A percentile compares a stretch with the other conserved stretches of the same genome.
Conservation (phyloP, 2,888 invertebrate genomes). For the Cynaeus angustus region DNA sequence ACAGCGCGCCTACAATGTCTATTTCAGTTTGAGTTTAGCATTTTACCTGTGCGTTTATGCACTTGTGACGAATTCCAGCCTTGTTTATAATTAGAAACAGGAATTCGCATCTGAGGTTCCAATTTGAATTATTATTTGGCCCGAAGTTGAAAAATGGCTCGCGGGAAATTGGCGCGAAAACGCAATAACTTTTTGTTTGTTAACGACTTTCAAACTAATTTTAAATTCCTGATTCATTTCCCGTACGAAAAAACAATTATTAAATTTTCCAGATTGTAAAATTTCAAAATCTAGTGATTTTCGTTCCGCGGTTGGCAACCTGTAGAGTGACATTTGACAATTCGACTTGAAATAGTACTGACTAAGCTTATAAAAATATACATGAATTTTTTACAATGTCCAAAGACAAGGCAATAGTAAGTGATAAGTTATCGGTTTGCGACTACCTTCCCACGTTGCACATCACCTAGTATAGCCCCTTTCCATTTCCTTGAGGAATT, state of each 20-base stretch:
- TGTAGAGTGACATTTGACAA: constrained; percentile 52
- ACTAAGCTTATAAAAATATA: constrained; percentile 60
- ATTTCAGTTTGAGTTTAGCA: constrained; percentile 54
- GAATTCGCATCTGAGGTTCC: constrained; percentile 33
- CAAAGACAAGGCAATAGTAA: constrained; percentile 63
- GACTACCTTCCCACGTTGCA: background rate
- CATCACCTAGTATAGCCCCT: background rate
- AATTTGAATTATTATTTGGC: constrained; percentile 30
- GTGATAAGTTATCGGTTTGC: constrained; percentile 21
- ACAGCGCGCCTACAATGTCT: constrained; percentile 55
- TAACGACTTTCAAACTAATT: constrained; percentile 1
- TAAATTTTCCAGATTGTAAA: constrained; percentile 9
- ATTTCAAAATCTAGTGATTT: constrained; percentile 16
- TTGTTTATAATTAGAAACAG: constrained; percentile 44
- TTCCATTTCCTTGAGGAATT: background rate
- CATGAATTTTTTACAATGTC: constrained; percentile 61
- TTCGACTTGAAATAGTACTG: constrained; percentile 57
- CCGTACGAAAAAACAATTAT: background rate
- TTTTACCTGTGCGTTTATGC: constrained; percentile 46
- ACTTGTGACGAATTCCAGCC: constrained; percentile 47
- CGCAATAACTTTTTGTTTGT: background rate
- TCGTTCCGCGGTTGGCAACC: background rate
- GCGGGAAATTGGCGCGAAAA: constrained; percentile 16
- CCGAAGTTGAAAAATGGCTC: background rate
- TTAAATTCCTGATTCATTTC: background rate